Evolutionary conservation across 37 sponge, comb jelly and placozoan species (phyloP).

Genomic region (Spongia lamella): DNA sequence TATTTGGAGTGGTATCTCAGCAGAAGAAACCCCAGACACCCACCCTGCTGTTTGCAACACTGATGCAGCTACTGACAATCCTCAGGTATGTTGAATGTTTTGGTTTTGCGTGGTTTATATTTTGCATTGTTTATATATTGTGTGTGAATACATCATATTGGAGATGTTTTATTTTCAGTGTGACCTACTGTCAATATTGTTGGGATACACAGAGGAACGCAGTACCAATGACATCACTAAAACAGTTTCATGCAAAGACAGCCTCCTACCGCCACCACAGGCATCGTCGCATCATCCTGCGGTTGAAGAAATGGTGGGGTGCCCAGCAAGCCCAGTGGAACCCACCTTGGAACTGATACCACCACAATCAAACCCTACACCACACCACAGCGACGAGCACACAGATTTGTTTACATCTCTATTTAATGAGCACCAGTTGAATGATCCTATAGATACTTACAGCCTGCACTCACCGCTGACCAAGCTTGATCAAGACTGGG

Average conservation of each 20-base stretch:
- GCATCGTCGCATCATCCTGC: conserved; percentile 20
- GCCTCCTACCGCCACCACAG: neutral
- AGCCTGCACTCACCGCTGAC: too few relatives aligned
- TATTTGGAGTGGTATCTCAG: neutral
- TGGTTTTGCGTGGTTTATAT: too few relatives aligned
- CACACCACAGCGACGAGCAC: neutral
- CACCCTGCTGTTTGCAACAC: neutral
- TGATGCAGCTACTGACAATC: neutral
- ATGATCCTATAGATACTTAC: too few relatives aligned
- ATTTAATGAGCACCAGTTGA: too few relatives aligned
- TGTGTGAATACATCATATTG: neutral
- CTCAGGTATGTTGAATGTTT: neutral
- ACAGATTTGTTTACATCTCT: neutral
- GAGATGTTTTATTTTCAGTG: neutral
- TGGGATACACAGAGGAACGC: neutral
- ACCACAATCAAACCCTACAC: neutral
- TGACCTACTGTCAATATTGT: neutral
- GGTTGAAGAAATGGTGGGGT: conserved; percentile 58
- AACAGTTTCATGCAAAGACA: neutral
- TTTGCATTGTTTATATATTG: too few relatives aligned
- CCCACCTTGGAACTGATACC: conserved; percentile 62
- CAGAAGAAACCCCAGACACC: neutral
- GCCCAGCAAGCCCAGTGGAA: conserved; percentile 55
- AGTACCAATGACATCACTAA: neutral
- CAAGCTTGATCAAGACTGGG: too few relatives aligned